Base-by-base conservation (phyloP, 2,888 invertebrate genomes). In the Meandrusa payeni region DNA sequence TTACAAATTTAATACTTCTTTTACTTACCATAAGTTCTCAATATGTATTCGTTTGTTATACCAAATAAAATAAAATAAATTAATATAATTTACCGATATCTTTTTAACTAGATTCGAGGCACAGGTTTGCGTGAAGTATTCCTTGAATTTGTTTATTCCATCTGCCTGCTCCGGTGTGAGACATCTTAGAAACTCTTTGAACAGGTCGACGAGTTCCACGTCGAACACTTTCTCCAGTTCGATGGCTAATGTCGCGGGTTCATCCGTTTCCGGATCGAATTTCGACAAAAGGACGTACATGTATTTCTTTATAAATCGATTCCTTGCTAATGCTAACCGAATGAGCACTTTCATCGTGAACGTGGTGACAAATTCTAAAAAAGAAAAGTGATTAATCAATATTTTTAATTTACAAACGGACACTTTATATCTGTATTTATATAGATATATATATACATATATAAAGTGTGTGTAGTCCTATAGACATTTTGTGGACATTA, bases 91-190 rank as follows among this genome's bases (percentile, higher is more conserved):
- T 38, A 82, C 82, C 52, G 77, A 69, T 51, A 83, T 53, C 54
- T 60, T 77, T 46, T 54, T 58, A 26, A 78, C 52, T n/a, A 87
- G 51, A 22, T 59, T 64, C 1, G 54, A 49, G 2, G 70, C 48
- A 46, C 73, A 74, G 10, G 64, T 68, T 9, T 71, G 61, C 0
- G 65, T 49, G 29, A 87, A 83, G 46, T 85, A 81, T 31, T 79
- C 79, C 34, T 58, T 62, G 51, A 76, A 87, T 1, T 48, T 57
- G 0, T 66, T 61, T 0, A 76, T 29, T 1, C 49, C 49, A 1
- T 79, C 80, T 0, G 77, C 86, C 36, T 87, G 87, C 2, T 72
- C 71, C 0, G 79, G 58, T 0, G 77, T 85, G 0, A 87, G 59
- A 41, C 83, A 81, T 0, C 66, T 68, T 0, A 80, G 7, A 44